Evolutionary conservation across 2,113 vertebrate species (phyloP).

Genomic region (Podarcis muralis): DNA sequence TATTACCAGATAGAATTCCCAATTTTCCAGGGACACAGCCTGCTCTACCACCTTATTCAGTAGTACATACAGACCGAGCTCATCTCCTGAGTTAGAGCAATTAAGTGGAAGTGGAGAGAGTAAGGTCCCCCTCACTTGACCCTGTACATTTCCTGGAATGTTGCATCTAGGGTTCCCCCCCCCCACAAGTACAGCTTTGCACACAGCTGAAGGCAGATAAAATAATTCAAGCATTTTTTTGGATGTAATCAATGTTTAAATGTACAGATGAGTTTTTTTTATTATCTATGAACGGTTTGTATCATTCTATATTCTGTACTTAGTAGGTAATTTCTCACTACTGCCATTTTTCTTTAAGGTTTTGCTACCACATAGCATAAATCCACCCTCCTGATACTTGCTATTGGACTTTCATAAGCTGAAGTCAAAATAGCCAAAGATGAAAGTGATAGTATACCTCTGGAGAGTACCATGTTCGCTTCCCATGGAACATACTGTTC

Average conservation of each 20-base stretch:
- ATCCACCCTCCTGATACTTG: too few relatives aligned
- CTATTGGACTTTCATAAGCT: too few relatives aligned
- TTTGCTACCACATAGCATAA: background rate
- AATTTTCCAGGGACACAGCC: background rate
- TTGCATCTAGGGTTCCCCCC: background rate
- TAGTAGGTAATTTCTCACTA: background rate
- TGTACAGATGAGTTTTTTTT: background rate
- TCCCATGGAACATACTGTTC: too few relatives aligned
- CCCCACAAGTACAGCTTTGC: background rate
- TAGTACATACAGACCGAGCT: background rate
- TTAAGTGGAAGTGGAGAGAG: background rate
- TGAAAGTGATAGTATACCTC: too few relatives aligned
- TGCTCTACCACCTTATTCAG: background rate
- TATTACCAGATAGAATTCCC: background rate
- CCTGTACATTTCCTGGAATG: background rate
- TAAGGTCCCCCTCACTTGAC: background rate
- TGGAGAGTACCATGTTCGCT: too few relatives aligned
- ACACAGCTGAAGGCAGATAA: background rate
- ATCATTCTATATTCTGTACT: background rate
- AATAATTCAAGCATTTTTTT: background rate
- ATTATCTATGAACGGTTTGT: background rate
- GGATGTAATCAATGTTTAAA: background rate
- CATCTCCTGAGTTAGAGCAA: background rate
- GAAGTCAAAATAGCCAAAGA: too few relatives aligned
- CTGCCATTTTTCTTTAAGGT: background rate